phyloP scores from a whole-genome alignment of 2,113 vertebrate species.

The Chinchilla lanigera region DNA sequence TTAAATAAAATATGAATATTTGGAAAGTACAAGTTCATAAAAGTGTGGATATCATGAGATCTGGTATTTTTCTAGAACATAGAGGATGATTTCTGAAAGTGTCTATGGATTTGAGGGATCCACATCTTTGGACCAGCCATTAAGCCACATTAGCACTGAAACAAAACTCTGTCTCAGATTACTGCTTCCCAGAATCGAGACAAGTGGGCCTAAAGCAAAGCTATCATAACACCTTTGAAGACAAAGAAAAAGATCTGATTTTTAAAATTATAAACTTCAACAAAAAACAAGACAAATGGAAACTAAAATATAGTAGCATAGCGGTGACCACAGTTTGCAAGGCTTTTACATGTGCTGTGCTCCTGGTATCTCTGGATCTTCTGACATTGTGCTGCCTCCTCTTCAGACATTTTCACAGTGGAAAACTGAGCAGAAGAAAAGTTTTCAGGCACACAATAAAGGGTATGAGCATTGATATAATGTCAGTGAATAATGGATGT shows the following conservation, averaged over 20 bases:
- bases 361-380: neutral
- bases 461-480: neutral
- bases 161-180: neutral
- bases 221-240: no score
- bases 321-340: neutral
- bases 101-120: neutral
- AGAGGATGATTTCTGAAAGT: neutral
- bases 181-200: neutral
- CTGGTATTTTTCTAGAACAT: neutral
- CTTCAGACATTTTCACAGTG: neutral
- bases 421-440: neutral
- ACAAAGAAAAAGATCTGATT: no score
- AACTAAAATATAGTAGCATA: neutral
- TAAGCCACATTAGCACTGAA: neutral
- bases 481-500: rapidly evolving
- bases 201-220: neutral
- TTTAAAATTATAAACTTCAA: neutral
- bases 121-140: neutral
- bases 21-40: neutral
- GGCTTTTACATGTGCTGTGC: neutral
- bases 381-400: rapidly evolving
- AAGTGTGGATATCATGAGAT: neutral
- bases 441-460: neutral
- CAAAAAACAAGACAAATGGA: neutral
- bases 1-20: neutral